Evolutionary conservation across 2,113 vertebrate genomes (phyloP), one percentile per base, ranked within the genome.

Genomic region (Aphyosemion australe): DNA sequence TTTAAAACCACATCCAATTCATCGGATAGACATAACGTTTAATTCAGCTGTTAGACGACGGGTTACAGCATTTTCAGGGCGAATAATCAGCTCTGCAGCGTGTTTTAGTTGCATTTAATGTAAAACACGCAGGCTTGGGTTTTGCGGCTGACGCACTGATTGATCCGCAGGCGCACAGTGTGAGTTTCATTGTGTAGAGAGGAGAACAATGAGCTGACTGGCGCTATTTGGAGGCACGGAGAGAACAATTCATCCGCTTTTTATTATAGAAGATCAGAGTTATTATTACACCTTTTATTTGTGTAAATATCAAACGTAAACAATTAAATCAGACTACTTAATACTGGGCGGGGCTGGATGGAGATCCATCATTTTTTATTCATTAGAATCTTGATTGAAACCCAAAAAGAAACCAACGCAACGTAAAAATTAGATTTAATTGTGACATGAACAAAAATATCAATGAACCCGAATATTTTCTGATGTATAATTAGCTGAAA

Each of bases 181-280:
- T 55, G 70, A 67, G 58, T 78, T 71, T 47, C 66, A 73, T 76
- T 75, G 85, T 85, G 64, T 58, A 11, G 19, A 34, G 61, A 75
- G 60, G 69, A 26, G 26, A 26, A 74, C 85, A 87, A 87, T 82
- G 63, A 65, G 34, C 41, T 14, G 55, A 21, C 50, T 42, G 46
- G n/a, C 45, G 10, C n/a, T n/a, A n/a, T n/a, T n/a, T 54, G 61
- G 9, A 31, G 41, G 12, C 5, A 5, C 67, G n/a, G 26, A 26
- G 26, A 26, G 26, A 26, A 15, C 26, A 34, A 56, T 19, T 1
- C 0, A 65, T 14, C 5, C 26, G 3, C 26, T 26, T 26, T 26
- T 26, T 0, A 13, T 16, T 16, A 8, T 20, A 11, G 11, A 26
- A 26, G 26, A 5, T 26, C 26, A 26, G 26, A 26, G n/a, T n/a